Percentiles rank a stretch among this genome's conserved stretches.
phyloP scores from a whole-genome alignment of 2,113 vertebrate genomes.

The Cygnus buccinator region DNA sequence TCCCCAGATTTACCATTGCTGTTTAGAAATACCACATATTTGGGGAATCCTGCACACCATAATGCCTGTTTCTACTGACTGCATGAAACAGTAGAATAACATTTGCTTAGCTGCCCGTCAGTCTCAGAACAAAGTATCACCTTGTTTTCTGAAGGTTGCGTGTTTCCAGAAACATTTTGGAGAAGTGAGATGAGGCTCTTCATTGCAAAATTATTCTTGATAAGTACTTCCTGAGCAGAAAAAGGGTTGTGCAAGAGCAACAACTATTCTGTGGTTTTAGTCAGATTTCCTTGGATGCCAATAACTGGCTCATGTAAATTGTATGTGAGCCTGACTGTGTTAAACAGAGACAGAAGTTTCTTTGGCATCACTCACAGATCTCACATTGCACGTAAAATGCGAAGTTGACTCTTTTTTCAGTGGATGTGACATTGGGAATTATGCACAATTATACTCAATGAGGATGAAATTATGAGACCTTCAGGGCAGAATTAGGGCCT shows the following conservation, averaged over 20 bases:
- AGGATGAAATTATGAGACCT: not conserved
- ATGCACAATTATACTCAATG: not conserved
- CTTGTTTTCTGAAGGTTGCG: not conserved
- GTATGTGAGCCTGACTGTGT: not conserved
- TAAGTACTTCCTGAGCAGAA: not conserved
- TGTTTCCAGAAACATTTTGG: not conserved
- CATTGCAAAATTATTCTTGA: not conserved
- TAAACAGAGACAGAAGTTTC: not conserved
- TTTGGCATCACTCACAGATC: not conserved
- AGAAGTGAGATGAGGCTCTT: not conserved
- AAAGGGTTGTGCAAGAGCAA: not conserved
- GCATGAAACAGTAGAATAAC: not conserved
- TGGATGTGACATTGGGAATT: not conserved
- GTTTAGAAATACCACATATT: not conserved
- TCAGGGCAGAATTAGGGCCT: not conserved
- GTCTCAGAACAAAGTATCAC: not conserved
- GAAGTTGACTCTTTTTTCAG: fast-evolving
- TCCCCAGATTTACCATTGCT: not conserved
- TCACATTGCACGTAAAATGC: not conserved
- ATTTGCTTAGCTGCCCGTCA: not conserved
- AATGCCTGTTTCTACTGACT: not conserved
- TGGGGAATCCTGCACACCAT: not conserved
- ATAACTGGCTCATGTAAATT: not conserved
- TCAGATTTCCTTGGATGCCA: not conserved
- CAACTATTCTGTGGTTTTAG: not conserved